A percentile compares a stretch with the other conserved stretches of the same genome.
phyloP scores from a whole-genome alignment of 1,140 invertebrate genomes.

The Antheraea mylitta region DNA sequence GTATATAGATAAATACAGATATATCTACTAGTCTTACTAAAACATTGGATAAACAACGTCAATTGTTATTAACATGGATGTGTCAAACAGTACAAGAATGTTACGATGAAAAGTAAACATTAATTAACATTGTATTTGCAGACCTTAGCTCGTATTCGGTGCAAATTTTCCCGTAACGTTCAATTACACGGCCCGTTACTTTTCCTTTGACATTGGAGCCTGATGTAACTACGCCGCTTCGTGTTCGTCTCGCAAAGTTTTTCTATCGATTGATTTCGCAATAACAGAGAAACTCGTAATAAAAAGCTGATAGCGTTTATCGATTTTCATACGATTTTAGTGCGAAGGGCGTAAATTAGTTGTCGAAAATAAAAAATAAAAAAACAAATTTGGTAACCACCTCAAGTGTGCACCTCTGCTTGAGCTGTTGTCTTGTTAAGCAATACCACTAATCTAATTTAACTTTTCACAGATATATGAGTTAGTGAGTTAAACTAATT shows the following conservation, averaged over 20 bases:
- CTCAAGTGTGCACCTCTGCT: no score
- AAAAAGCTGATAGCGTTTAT: neutral
- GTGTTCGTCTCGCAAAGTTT: neutral
- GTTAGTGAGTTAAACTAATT: no score
- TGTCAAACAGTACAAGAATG: neutral
- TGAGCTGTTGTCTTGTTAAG: no score
- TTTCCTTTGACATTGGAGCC: neutral
- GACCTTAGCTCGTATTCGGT: neutral
- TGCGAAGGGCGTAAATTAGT: neutral
- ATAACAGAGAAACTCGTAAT: neutral
- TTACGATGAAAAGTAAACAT: neutral
- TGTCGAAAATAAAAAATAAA: no score
- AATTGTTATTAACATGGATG: neutral
- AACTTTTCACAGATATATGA: no score
- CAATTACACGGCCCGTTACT: slow-evolving; percentile 1
- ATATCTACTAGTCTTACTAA: no score
- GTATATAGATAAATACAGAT: no score
- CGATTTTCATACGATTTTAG: neutral
- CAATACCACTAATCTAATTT: no score
- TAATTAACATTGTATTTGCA: neutral
- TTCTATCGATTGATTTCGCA: neutral
- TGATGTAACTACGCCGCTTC: neutral
- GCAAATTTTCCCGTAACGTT: neutral
- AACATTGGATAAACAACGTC: neutral
- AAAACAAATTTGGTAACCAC: no score